These are phyloP conservation scores for Pomphorhynchus laevis DNA, from an alignment of 1,140 invertebrate species.

Conservation along the genomic window DNA sequence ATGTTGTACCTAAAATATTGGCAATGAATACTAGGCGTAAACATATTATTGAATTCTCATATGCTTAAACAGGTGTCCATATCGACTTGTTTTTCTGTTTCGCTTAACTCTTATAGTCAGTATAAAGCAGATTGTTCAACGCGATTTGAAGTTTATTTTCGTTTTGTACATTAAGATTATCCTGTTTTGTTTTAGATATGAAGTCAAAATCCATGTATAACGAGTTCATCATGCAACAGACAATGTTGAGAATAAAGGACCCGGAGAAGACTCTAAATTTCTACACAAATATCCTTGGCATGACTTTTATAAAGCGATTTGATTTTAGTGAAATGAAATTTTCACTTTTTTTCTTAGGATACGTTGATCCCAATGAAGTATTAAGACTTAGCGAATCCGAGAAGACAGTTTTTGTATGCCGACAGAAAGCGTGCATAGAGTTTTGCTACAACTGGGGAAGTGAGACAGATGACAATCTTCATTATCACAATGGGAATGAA, in stretches of 20 bases:
- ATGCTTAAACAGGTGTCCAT: too few relatives aligned
- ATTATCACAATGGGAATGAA: conserved; percentile 52
- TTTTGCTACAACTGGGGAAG: conserved; percentile 65
- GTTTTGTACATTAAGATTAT: too few relatives aligned
- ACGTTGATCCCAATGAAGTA: conserved; percentile 19
- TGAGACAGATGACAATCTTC: conserved; percentile 34
- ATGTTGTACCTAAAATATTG: too few relatives aligned
- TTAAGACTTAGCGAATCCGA: conserved; percentile 18
- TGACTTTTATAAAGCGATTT: conserved; percentile 28
- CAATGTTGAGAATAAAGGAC: conserved; percentile 71
- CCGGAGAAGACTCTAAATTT: conserved; percentile 46
- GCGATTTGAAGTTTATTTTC: too few relatives aligned
- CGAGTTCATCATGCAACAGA: conserved; percentile 70
- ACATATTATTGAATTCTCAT: too few relatives aligned
- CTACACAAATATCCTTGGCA: conserved; percentile 52
- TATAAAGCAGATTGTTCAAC: too few relatives aligned
- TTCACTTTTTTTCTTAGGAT: conserved; percentile 63
- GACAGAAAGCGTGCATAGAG: conserved; percentile 48
- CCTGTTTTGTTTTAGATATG: too few relatives aligned
- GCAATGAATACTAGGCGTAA: too few relatives aligned
- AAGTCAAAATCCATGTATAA: too few relatives aligned
- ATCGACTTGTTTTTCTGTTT: too few relatives aligned
- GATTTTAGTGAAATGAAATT: conserved; percentile 60
- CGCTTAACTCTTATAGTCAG: too few relatives aligned
- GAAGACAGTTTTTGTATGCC: conserved; percentile 35